A percentile compares a stretch with the other conserved stretches of the same genome.
phyloP scores from a whole-genome alignment of 2,888 invertebrate species.

The Melanostoma scalare region DNA sequence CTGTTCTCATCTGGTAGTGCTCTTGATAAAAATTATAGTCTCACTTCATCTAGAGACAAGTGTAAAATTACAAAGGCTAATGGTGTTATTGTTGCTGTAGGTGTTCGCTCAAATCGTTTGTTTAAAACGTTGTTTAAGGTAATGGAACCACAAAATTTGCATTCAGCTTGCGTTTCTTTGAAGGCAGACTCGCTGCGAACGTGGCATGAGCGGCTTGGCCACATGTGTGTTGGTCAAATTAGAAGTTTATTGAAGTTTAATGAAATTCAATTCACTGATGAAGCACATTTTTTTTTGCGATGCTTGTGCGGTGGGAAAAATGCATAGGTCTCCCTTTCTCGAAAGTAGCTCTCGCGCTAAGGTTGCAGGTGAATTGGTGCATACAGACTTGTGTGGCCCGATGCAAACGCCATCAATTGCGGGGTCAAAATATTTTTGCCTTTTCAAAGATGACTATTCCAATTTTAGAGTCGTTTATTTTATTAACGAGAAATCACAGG shows the following conservation, averaged over 20 bases:
- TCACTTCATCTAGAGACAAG: constrained; percentile 19
- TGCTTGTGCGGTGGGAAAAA: constrained; percentile 73
- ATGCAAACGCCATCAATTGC: constrained; percentile 72
- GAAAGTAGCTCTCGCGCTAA: constrained; percentile 56
- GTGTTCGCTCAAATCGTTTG: not conserved
- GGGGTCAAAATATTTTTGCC: constrained; percentile 70
- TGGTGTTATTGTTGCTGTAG: constrained; percentile 29
- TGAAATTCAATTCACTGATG: constrained; percentile 29
- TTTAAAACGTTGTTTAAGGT: constrained; percentile 1
- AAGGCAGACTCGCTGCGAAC: constrained; percentile 1
- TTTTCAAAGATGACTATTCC: constrained; percentile 72
- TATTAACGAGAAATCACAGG: constrained; percentile 70
- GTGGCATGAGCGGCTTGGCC: constrained; percentile 13
- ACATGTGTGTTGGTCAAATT: constrained; percentile 32
- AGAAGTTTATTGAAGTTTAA: constrained; percentile 17
- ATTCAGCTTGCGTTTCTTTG: constrained; percentile 4
- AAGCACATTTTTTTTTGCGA: constrained; percentile 67
- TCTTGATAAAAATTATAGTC: constrained; percentile 35
- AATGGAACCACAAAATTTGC: constrained; percentile 8
- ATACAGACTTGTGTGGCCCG: constrained; percentile 74
- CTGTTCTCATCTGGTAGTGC: constrained; percentile 43
- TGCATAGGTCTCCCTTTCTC: constrained; percentile 67
- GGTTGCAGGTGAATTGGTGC: constrained; percentile 66
- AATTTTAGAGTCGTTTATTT: constrained; percentile 70
- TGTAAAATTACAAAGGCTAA: constrained; percentile 38